Percentiles rank a stretch among this genome's conserved stretches.
Evolutionary conservation across 2,888 invertebrate genomes (phyloP).

Genomic region (Ashinkailepas kermadecensis): DNA sequence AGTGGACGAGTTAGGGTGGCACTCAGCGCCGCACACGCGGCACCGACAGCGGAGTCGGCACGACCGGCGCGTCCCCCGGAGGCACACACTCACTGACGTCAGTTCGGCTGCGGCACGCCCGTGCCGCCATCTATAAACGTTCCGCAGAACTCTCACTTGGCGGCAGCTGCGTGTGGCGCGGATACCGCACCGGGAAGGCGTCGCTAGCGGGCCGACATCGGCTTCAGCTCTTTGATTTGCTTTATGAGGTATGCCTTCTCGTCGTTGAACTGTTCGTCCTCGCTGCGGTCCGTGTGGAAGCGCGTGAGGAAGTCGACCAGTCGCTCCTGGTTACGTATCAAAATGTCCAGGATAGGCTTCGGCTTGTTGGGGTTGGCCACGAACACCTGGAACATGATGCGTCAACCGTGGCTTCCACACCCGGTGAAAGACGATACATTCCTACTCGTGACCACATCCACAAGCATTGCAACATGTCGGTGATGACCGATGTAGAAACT

Average conservation of each 20-base stretch:
- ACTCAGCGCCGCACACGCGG: too few species aligned
- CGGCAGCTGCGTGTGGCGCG: background rate
- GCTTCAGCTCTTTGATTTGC: conserved; percentile 97
- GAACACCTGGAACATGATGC: conserved; percentile 68
- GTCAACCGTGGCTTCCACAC: too few species aligned
- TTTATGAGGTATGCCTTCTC: conserved; percentile 99
- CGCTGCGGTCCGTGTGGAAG: conserved; percentile 98
- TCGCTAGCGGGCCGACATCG: background rate
- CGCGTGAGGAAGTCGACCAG: conserved; percentile 96
- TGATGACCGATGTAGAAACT: too few species aligned
- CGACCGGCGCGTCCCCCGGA: too few species aligned
- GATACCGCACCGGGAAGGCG: background rate
- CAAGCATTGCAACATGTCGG: too few species aligned
- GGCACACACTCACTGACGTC: too few species aligned
- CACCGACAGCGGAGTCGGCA: too few species aligned
- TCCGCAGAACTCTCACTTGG: background rate
- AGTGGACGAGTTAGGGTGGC: too few species aligned
- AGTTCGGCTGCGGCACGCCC: too few species aligned
- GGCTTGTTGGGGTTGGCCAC: conserved; percentile 99
- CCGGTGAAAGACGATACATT: too few species aligned
- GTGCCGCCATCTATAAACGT: background rate
- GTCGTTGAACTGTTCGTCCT: conserved; percentile 99
- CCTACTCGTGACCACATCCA: too few species aligned
- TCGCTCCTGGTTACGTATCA: conserved; percentile 96
- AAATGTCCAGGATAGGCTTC: conserved; percentile 95